Base-by-base conservation (phyloP, 37 sponge, comb jelly and placozoan genomes). In the Ianthella basta region DNA sequence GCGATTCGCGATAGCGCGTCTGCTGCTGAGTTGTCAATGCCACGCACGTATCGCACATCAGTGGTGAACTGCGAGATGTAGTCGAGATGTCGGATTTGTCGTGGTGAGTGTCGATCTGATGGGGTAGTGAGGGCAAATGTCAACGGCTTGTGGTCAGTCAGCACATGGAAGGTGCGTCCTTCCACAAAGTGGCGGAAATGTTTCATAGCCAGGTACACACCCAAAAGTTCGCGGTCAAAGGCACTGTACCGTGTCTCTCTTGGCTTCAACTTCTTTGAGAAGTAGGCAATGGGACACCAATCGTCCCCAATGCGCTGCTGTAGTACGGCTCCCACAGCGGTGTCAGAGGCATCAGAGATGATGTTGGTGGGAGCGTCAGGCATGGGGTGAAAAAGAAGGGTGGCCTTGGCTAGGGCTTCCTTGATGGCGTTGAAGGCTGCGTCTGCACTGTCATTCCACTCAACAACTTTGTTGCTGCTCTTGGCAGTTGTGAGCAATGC, bases 261-360 rank as follows among this genome's bases (percentile, higher is more conserved):
- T 5, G 80, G 80, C 16, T 41, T 6, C 13, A 79, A 13, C 56
- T 79, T 79, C 80, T 44, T 41, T 5, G 80, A 79, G 34, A 79
- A 79, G 73, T 72, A 72, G 39, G 73, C 73, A 3, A 14, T 37
- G 21, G 73, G 73, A 36, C 35, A 34, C 83, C 64, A 88, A 0
- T 14, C 54, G 25, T 68, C 72, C 32, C 66, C 35, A 20, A 78
- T 67, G 56, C 57, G 34, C 33, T 88, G 89, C 60, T 92, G 89
- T 24, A 88, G 55, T 0, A 92, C 92, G n/a, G 85, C 88, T 55
- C 83, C 84, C 6, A 88, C 86, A 39, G 85, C 88, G 1, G 30
- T 87, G 87, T 83, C 70, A 54, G 86, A 90, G 60, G 91, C 84
- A 65, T 90, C 92, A 19, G 91, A 86, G 85, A 83, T 90, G 44